phyloP scores from a whole-genome alignment of 2,888 invertebrate genomes.

The Polydrusus pterygomalis region DNA sequence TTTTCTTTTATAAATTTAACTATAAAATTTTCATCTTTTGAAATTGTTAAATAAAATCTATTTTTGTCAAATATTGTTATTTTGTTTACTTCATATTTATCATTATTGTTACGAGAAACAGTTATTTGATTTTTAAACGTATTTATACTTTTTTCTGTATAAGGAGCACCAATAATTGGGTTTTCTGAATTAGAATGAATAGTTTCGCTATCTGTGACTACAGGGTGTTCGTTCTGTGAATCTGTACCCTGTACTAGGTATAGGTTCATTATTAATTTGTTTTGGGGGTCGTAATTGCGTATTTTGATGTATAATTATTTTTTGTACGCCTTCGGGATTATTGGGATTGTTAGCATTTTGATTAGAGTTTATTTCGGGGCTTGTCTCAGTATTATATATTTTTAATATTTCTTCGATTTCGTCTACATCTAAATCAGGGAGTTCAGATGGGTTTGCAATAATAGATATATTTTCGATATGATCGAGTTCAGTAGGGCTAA shows the following conservation, averaged over 20 bases:
- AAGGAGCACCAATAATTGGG: constrained; percentile 30
- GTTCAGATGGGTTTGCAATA: not conserved
- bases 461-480: not conserved
- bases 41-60: not conserved
- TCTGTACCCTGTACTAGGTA: not conserved
- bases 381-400: too few relatives aligned
- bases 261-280: not conserved
- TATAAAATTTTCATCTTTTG: not conserved
- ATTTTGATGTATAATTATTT: not conserved
- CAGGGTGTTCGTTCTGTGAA: not conserved
- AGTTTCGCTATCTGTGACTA: constrained; percentile 1
- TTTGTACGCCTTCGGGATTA: too few relatives aligned
- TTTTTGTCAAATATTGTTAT: not conserved
- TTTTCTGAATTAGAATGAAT: constrained; percentile 25
- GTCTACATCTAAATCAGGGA: not conserved
- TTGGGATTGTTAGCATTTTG: too few relatives aligned
- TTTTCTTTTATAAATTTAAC: constrained; percentile 11
- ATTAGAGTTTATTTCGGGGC: not conserved
- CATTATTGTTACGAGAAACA: not conserved
- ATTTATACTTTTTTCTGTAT: constrained; percentile 21
- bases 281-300: not conserved
- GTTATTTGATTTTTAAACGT: constrained; percentile 37
- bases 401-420: not conserved
- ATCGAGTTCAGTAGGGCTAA: constrained; percentile 5
- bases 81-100: not conserved